Evolutionary conservation across 2,797 vertebrate genomes (phyloP).

Genomic region (Syngnathus rostellatus): DNA sequence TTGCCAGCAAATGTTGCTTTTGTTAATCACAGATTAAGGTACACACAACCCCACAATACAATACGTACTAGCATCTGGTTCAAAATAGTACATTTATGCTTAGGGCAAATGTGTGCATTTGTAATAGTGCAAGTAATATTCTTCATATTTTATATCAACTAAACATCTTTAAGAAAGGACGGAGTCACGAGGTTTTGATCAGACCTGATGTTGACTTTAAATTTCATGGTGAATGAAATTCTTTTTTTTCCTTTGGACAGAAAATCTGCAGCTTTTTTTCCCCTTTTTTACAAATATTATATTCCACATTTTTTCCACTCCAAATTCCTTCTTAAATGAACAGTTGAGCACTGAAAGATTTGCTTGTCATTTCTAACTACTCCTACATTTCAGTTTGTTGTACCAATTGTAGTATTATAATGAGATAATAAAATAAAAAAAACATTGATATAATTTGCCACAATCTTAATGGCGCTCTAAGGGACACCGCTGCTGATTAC

Average conservation of each 20-base stretch:
- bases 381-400: neutral
- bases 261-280: neutral
- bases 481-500: neutral
- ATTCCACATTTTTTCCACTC: no score
- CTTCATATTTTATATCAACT: neutral
- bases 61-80: neutral
- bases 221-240: neutral
- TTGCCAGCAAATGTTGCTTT: no score
- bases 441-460: neutral
- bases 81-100: neutral
- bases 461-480: neutral
- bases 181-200: neutral
- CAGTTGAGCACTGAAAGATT: neutral
- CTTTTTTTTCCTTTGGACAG: neutral
- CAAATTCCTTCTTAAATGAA: neutral
- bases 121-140: neutral
- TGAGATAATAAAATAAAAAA: neutral
- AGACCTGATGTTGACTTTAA: neutral
- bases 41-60: neutral
- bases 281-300: neutral
- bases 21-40: neutral
- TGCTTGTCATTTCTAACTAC: neutral
- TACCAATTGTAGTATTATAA: no score
- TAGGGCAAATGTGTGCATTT: neutral
- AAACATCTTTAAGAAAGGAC: neutral